phyloP scores from a whole-genome alignment of 2,113 vertebrate genomes.

The Mirounga angustirostris region DNA sequence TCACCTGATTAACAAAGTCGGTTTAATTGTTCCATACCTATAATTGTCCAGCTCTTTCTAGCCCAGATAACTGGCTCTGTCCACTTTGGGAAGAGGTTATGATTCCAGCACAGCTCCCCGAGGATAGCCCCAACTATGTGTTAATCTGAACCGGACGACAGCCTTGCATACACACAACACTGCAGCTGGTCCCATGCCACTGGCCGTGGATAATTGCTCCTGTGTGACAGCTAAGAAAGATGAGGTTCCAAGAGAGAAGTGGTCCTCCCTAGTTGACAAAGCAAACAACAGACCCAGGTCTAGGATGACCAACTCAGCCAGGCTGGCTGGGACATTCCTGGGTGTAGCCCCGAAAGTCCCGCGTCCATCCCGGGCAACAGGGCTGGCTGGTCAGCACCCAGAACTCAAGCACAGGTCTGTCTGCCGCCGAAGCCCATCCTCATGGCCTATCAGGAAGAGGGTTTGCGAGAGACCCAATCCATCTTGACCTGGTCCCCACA shows the following conservation, averaged over 20 bases:
- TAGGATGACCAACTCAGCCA: neutral
- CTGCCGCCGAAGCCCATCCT: neutral
- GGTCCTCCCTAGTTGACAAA: neutral
- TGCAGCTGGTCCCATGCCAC: neutral
- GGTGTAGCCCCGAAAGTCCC: neutral
- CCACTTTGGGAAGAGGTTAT: neutral
- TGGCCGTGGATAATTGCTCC: neutral
- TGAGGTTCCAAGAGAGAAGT: neutral
- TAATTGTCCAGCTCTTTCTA: neutral
- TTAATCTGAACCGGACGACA: neutral
- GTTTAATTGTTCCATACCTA: neutral
- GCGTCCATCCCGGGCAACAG: neutral
- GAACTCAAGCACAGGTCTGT: neutral
- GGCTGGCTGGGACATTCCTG: neutral
- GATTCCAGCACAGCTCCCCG: neutral
- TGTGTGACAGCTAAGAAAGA: neutral
- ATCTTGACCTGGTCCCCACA: neutral
- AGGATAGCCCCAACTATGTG: neutral
- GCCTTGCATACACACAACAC: neutral
- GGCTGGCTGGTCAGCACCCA: neutral
- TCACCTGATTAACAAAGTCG: conserved; percentile 2
- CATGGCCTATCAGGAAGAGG: neutral
- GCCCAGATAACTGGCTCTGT: neutral
- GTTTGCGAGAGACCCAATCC: neutral
- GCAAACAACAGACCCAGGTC: neutral